Base-by-base conservation (phyloP, 1,140 invertebrate species). In the Dreissena rostriformis region DNA sequence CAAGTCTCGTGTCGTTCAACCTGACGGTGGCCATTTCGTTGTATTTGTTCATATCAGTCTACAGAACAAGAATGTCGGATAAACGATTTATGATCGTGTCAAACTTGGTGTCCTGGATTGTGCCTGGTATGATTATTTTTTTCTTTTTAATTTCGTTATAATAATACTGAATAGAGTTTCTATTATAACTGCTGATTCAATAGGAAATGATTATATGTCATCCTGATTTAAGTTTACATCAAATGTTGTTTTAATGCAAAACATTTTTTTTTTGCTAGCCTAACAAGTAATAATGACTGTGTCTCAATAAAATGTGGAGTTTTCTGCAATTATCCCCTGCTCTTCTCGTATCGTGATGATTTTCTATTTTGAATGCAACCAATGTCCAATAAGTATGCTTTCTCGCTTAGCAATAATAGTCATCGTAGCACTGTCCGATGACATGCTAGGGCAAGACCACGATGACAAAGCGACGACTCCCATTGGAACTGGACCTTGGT, bases 1-100 rank as follows among this genome's bases (percentile, higher is more conserved):
- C 76, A 15, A 68, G 65, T 55, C 29, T 67, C 2, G 76, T 79
- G 5, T 79, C 63, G 1, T 79, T 79, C 39, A 24, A 53, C 51
- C 15, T 68, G 52, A 79, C 63, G 5, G 51, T 79, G 15, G 53
- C n/a, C 6, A 70, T 79, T 15, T 63, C 76, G 17, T 7, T 79
- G 10, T 65, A 79, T 28, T 28, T 79, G 17, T 68, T 79, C 12
- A 24, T 24, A 12, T 66, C 63, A 14, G 66, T 70, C 12, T 28
- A 53, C 17, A 49, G 11, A n/a, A 22, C 28, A 15, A 6, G 1
- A 49, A 76, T 39, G 22, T 66, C 57, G 10, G 26, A 26, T 19
- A 7, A 28, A 57, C 26, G 8, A 39, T 76, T 76, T 29, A 14
- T 76, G 7, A 6, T 39, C 19, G 22, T 12, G 10, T 55, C n/a